phyloP scores from a whole-genome alignment of 2,797 vertebrate genomes.

The Liasis olivaceus region DNA sequence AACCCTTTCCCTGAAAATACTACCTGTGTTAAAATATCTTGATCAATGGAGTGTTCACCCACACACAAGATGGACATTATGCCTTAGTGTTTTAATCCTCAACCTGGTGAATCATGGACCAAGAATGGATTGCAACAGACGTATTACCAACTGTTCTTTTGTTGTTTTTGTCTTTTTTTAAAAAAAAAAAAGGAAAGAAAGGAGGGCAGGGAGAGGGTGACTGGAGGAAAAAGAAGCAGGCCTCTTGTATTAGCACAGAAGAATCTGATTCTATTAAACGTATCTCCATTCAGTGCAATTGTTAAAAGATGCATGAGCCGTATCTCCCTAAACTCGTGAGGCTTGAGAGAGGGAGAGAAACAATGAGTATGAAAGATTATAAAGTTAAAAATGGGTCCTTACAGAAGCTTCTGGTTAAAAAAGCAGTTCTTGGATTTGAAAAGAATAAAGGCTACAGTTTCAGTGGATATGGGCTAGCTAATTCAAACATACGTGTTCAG shows the following conservation, averaged over 20 bases:
- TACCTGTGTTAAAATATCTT: not conserved
- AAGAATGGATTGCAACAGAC: not conserved
- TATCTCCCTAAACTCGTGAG: not conserved
- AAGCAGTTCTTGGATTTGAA: not conserved
- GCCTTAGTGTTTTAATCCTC: not conserved
- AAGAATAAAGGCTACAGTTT: not conserved
- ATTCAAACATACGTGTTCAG: not conserved
- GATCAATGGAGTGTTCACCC: not conserved
- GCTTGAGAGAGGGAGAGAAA: not conserved
- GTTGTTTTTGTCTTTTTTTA: not conserved
- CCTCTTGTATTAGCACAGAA: not conserved
- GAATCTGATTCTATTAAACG: not conserved
- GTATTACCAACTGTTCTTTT: not conserved
- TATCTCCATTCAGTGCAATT: not conserved
- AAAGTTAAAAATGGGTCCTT: not conserved
- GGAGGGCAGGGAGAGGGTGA: too few species aligned
- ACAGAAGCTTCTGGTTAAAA: not conserved
- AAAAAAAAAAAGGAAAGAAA: not conserved
- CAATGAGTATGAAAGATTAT: not conserved
- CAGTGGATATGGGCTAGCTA: not conserved
- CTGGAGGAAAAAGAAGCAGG: not conserved
- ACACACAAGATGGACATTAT: not conserved
- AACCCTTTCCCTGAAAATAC: fast-evolving
- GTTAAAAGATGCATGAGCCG: not conserved
- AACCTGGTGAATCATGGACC: not conserved